These are phyloP conservation scores for Phortica variegata DNA, from an alignment of 1,140 invertebrate species.

Conservation along the genomic window DNA sequence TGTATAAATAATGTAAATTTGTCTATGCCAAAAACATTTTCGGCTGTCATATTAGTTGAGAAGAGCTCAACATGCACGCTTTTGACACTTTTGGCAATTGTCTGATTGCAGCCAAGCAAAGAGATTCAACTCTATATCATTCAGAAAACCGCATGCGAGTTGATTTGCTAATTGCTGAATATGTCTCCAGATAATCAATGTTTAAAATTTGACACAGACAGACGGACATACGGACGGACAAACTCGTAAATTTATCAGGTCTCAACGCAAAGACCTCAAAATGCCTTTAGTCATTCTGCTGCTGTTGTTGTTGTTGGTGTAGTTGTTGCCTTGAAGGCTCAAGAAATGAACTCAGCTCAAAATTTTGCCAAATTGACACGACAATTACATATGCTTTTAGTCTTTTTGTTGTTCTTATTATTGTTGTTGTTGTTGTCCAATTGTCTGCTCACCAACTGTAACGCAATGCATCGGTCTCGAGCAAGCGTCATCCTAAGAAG, in stretches of 20 bases:
- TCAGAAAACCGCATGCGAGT: conserved; percentile 37
- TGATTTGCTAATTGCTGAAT: conserved; percentile 57
- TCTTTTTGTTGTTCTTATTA: too few relatives aligned
- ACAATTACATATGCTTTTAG: conserved; percentile 31
- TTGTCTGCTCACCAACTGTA: not conserved
- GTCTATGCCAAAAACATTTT: conserved; percentile 30
- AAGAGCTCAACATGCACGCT: conserved; percentile 28
- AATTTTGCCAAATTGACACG: conserved; percentile 35
- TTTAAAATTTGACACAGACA: conserved; percentile 49
- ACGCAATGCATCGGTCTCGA: not conserved
- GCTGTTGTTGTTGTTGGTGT: too few relatives aligned
- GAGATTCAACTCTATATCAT: not conserved
- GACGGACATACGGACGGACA: too few relatives aligned
- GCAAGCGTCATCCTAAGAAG: conserved; percentile 22
- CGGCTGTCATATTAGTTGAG: conserved; percentile 51
- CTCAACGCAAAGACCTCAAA: conserved; percentile 14
- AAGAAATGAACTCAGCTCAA: too few relatives aligned
- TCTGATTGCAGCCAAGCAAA: conserved; percentile 25
- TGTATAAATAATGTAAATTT: too few relatives aligned
- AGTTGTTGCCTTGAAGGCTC: too few relatives aligned
- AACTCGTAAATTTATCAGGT: too few relatives aligned
- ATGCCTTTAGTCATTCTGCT: not conserved
- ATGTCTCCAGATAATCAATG: conserved; percentile 57
- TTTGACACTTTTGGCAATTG: conserved; percentile 52
- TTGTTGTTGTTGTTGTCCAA: too few relatives aligned